Conservation (phyloP, 2,797 vertebrate genomes). For the Peromyscus attwateri region DNA sequence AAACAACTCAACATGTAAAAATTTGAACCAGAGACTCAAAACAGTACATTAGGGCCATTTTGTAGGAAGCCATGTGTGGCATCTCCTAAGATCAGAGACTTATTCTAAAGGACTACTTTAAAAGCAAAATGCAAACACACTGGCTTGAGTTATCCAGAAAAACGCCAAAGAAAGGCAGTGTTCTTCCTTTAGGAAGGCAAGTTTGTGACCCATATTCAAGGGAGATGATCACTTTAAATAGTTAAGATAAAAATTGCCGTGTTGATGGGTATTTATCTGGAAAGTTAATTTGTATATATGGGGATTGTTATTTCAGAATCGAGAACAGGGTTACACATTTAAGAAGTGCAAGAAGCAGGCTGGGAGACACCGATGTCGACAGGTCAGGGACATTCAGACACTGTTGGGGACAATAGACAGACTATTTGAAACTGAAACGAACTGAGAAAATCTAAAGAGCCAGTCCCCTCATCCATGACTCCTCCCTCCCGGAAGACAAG, state of each 20-base stretch:
- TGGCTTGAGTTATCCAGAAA: neutral
- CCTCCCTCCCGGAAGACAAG: neutral
- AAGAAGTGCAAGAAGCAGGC: neutral
- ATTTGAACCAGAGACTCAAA: conserved; percentile 19
- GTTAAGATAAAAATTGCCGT: neutral
- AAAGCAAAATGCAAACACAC: neutral
- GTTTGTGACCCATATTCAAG: neutral
- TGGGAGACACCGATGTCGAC: neutral
- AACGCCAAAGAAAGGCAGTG: neutral
- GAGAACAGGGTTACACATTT: neutral
- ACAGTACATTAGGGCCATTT: neutral
- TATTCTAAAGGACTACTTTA: neutral
- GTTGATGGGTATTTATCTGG: neutral
- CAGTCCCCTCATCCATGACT: neutral
- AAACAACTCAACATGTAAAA: neutral
- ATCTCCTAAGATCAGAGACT: neutral
- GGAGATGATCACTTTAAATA: conserved; percentile 41
- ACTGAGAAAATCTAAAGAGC: neutral
- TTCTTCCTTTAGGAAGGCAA: conserved; percentile 38
- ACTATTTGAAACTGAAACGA: neutral
- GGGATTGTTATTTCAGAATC: neutral
- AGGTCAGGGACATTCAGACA: neutral
- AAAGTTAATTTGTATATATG: neutral
- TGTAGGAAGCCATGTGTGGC: neutral
- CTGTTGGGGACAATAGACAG: neutral